Evolutionary conservation across 2,797 vertebrate genomes (phyloP), one percentile per base, ranked within the genome.

Genomic region (Coendou prehensilis): DNA sequence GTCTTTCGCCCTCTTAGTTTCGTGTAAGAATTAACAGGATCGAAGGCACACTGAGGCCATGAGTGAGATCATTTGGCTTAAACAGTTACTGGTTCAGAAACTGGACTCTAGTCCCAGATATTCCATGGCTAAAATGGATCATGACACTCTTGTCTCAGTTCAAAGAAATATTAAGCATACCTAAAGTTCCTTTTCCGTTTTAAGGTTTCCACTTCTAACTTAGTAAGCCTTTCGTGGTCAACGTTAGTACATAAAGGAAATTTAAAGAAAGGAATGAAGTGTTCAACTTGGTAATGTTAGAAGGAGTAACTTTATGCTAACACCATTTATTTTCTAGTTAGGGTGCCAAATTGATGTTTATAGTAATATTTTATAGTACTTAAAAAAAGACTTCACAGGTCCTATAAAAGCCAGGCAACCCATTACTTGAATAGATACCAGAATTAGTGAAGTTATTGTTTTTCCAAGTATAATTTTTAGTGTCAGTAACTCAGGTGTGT

Each of bases 231-330:
- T 64, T 73, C 28, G 23, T 4, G 13, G 11, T 50, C 23, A 28
- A 8, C 67, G 37, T 61, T 81, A 61, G 33, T 61, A 52, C 30
- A 4, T 71, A 63, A 89, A 85, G 64, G 47, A 81, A 79, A 54
- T 69, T 56, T 90, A 5, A 18, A 47, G 57, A 90, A 93, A 63
- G 52, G 41, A 82, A 64, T 76, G 20, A 86, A 79, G 47, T 67
- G 28, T 2, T 78, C 57, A 84, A 50, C 79, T 89, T 80, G 64
- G 17, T 73, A 54, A 30, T 89, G 37, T 56, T 52, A 80, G 82
- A 15, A 52, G n/a, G 45, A 30, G 7, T 71, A 78, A 83, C 71
- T 95, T 96, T 87, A 76, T 54, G 37, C 45, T 94, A 75, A 26
- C 54, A 91, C 75, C 33, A 82, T 59, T 63, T 76, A 57, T 86